Conservation (phyloP, 1,140 invertebrate genomes). For the Pristionchus pacificus region DNA sequence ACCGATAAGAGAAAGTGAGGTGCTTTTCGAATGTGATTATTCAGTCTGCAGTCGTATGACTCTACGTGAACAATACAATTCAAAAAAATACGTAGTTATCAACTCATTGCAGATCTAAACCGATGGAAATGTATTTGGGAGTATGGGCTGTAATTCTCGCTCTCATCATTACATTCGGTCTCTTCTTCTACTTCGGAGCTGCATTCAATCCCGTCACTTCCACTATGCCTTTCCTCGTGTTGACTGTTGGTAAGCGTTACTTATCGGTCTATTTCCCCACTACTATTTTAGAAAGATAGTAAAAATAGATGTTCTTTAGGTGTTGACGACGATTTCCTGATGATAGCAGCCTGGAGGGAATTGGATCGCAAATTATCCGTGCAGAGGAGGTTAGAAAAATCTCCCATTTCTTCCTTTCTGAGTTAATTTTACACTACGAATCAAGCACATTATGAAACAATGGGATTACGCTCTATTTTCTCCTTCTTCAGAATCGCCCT, state of each 20-base stretch:
- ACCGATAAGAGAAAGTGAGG: constrained; percentile 45
- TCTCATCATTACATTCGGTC: constrained; percentile 49
- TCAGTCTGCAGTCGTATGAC: neutral
- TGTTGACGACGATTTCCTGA: constrained; percentile 61
- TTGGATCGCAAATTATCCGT: constrained; percentile 50
- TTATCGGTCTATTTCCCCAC: neutral
- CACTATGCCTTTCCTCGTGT: constrained; percentile 56
- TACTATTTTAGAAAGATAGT: constrained; percentile 2
- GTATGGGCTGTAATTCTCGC: constrained; percentile 53
- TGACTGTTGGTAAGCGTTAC: constrained; percentile 45
- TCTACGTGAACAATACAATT: constrained; percentile 30
- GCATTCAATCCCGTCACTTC: constrained; percentile 55
- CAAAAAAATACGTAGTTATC: neutral
- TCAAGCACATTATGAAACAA: too few relatives aligned
- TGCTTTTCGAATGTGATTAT: neutral
- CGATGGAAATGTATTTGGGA: constrained; percentile 54
- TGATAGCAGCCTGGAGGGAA: constrained; percentile 60
- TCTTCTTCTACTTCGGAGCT: constrained; percentile 52
- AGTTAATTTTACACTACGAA: too few relatives aligned
- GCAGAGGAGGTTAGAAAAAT: too few relatives aligned
- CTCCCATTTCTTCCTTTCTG: too few relatives aligned
- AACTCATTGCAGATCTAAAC: constrained; percentile 37
- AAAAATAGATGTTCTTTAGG: constrained; percentile 34
- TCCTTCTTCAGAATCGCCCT: constrained; percentile 59
- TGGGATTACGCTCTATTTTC: too few relatives aligned